Base-by-base conservation (phyloP, 2,888 invertebrate genomes). In the Mimachlamys varia region DNA sequence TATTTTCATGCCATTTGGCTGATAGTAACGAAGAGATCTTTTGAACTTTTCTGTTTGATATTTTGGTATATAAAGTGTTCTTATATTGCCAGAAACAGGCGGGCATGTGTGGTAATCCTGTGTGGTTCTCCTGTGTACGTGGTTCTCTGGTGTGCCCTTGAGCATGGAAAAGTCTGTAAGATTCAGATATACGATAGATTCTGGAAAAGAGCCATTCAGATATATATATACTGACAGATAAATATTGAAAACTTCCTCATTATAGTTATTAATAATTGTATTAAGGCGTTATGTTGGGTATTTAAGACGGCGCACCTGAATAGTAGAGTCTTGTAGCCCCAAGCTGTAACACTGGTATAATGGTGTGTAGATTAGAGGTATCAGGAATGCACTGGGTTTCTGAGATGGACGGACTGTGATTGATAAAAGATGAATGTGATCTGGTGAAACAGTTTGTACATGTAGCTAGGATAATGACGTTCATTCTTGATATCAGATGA, bases 391-490 rank as follows among this genome's bases (percentile, higher is more conserved):
- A 76, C 33, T 3, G 10, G 22, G 33, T 19, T 33, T 33, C 76
- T 33, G 76, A 13, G 76, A 76, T 33, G 12, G 76, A 27, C 76
- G 0, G 76, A 76, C 33, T 10, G 22, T 33, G 27, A 2, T 76
- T 76, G 33, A 33, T 19, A 33, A 62, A 27, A 76, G 76, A 76
- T 76, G 76, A 76, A 76, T 76, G 76, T 76, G 76, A 76, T 76
- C 33, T 76, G 76, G 76, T 76, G 76, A 27, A 76, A 76, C 76
- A 76, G 7, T 76, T 33, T 33, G 76, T 76, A 76, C 76, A 33
- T 76, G 76, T 76, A 76, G 76, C 76, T 33, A 33, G 76, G 76
- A 76, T 76, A 76, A 76, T 76, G 76, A 76, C 33, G 76, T 76
- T 76, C 76, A 76, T 76, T 76, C 76, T 27, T 76, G 76, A 76